These are phyloP conservation scores for Loxodonta africana DNA, from an alignment of 2,113 vertebrate species.

Conservation along the genomic window DNA sequence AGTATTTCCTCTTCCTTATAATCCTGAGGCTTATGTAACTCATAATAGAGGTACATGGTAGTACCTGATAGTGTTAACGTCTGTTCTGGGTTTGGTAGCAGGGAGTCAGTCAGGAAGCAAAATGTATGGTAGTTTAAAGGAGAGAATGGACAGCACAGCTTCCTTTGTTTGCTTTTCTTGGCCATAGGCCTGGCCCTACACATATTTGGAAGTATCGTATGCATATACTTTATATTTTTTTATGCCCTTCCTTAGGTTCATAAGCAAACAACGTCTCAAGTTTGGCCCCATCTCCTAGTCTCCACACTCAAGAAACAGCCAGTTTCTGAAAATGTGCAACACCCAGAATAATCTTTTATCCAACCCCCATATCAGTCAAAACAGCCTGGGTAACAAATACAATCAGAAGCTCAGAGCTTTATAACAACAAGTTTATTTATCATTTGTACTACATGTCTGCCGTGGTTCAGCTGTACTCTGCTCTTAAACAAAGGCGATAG, in stretches of 20 bases:
- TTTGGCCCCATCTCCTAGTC: neutral
- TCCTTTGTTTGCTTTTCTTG: neutral
- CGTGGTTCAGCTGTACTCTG: neutral
- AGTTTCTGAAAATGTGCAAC: neutral
- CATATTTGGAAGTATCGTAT: neutral
- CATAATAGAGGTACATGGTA: neutral
- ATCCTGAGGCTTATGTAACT: neutral
- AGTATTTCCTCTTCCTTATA: neutral
- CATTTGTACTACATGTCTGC: fast-evolving
- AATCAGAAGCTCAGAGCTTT: neutral
- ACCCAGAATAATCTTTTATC: neutral
- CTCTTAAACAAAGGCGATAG: neutral
- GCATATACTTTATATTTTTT: neutral
- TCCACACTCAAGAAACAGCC: neutral
- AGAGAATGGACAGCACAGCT: neutral
- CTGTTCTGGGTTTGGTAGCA: neutral
- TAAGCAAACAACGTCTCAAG: neutral
- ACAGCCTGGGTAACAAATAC: neutral
- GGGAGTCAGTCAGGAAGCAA: neutral
- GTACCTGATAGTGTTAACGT: neutral
- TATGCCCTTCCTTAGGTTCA: neutral
- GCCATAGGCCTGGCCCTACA: neutral
- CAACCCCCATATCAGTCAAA: neutral
- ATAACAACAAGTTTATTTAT: neutral
- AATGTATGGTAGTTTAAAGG: neutral